phyloP scores from a whole-genome alignment of 2,888 invertebrate genomes.

The Osedax fenrisi region DNA sequence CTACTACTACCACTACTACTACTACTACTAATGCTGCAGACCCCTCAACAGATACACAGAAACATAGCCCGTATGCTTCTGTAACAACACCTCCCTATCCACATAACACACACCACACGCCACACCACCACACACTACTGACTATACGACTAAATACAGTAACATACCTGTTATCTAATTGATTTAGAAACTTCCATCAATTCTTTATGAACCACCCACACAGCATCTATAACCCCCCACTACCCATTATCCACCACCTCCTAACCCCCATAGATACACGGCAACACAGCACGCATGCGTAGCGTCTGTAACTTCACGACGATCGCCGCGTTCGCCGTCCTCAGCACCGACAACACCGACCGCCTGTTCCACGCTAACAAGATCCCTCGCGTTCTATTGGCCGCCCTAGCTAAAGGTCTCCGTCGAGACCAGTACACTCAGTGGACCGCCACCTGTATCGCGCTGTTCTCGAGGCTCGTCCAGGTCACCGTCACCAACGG shows the following conservation, averaged over 20 bases:
- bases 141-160: too few species aligned
- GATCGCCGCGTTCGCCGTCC: conserved; percentile 60
- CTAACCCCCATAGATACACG: conserved; percentile 33
- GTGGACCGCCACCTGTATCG: background rate
- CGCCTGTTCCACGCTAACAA: conserved; percentile 50
- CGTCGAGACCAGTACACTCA: background rate
- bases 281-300: conserved; percentile 52
- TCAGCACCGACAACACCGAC: conserved; percentile 33
- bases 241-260: background rate
- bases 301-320: conserved; percentile 71
- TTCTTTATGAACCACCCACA: too few species aligned
- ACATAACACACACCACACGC: too few species aligned
- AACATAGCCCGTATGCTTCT: too few species aligned
- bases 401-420: conserved; percentile 63
- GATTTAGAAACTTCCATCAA: too few species aligned
- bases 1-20: too few species aligned
- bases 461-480: background rate
- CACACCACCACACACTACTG: too few species aligned
- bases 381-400: conserved; percentile 62
- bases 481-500: background rate
- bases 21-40: too few species aligned
- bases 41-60: too few species aligned
- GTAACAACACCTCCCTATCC: too few species aligned
- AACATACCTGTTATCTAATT: too few species aligned
- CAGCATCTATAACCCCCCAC: background rate